Evolutionary conservation across 2,888 invertebrate species (phyloP), one percentile per base, ranked within the genome.

Genomic region (Clanis bilineata): DNA sequence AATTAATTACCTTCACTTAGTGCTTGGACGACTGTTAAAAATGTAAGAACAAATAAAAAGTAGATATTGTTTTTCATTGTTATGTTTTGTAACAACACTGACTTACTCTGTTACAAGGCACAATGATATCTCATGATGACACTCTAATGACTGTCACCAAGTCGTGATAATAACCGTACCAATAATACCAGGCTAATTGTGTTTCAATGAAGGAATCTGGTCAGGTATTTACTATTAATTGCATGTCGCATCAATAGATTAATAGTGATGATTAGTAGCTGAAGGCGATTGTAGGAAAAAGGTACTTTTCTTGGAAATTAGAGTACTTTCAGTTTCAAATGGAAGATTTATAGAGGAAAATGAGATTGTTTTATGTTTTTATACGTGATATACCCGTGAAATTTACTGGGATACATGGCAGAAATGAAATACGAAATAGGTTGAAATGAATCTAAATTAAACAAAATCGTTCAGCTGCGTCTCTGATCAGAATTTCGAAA

Each of bases 141-240:
- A 54, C 44, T 59, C 60, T 68, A 68, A 60, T 67, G 67, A 70
- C 63, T 68, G 66, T 51, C 51, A 25, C 58, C 55, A 56, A 56
- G 2, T 41, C 64, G 38, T 38, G 54, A 63, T 58, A 67, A 60
- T 65, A 66, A 60, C 67, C 62, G 64, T n/a, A 66, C 71, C 73
- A 72, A 66, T 71, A 74, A 79, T 80, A 71, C 73, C 67, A 65
- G 59, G 69, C 68, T 82, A 80, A 85, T 84, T 76, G 76, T 68
- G n/a, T 65, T 70, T 62, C 64, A 67, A 77, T 76, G 70, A 68
- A 74, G 68, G 71, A 68, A 74, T 79, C 74, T 72, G 66, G 66
- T 32, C 18, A n/a, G n/a, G 51, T 74, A 83, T 79, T 83, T 77
- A 73, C 65, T 72, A 70, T 70, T 85, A 83, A 85, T 85, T 80